These are phyloP conservation scores for Eilema caniola DNA, from an alignment of 2,888 invertebrate genomes.

Conservation along the genomic window DNA sequence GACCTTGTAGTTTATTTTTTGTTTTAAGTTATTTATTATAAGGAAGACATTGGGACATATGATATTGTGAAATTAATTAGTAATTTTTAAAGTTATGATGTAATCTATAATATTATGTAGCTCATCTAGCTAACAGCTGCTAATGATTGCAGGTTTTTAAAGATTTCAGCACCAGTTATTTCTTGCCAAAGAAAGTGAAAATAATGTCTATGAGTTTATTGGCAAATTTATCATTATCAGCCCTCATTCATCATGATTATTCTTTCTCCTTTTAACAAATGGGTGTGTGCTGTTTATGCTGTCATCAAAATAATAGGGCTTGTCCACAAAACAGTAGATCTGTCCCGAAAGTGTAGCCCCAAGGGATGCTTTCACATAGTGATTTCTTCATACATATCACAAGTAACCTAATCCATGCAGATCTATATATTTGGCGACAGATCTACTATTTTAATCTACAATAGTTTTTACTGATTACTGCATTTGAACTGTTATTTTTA, in stretches of 20 bases:
- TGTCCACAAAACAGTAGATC: no score
- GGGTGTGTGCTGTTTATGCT: no score
- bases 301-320: no score
- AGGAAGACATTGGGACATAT: conserved; percentile 18
- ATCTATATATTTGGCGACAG: no score
- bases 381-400: no score
- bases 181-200: conserved; percentile 48
- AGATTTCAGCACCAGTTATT: conserved; percentile 21
- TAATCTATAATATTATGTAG: conserved; percentile 12
- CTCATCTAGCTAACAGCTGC: neutral
- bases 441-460: neutral
- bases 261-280: neutral
- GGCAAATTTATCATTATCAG: conserved; percentile 19
- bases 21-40: conserved; percentile 33
- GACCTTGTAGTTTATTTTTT: conserved; percentile 24
- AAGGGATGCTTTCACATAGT: no score
- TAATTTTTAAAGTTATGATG: conserved; percentile 27
- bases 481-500: neutral
- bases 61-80: conserved; percentile 22
- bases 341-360: neutral
- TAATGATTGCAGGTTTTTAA: conserved; percentile 10
- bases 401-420: no score
- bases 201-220: conserved; percentile 29
- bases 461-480: neutral
- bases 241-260: conserved; percentile 1